Conservation (phyloP, 2,797 vertebrate species). For the Orientallactaga sibirica region DNA sequence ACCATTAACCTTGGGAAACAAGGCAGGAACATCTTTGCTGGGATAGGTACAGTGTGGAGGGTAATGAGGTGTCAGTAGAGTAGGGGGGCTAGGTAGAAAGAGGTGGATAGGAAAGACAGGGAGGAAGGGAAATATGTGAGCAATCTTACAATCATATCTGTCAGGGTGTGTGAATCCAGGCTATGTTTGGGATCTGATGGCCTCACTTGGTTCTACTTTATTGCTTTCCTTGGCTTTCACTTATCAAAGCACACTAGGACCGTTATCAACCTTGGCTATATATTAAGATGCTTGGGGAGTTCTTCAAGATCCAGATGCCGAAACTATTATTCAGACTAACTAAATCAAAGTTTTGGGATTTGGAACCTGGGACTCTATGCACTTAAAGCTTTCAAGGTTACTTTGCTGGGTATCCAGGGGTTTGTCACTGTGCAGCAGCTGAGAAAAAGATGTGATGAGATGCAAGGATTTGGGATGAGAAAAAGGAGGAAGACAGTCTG, state of each 20-base stretch:
- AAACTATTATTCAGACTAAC: neutral
- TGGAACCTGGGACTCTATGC: neutral
- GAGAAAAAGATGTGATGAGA: too few relatives aligned
- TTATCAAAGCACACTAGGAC: neutral
- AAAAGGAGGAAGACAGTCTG: neutral
- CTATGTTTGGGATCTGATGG: constrained; percentile 3
- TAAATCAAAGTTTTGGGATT: neutral
- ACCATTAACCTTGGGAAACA: neutral
- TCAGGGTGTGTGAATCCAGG: neutral
- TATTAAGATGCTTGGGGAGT: neutral
- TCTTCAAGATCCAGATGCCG: neutral
- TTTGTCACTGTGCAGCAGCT: too few relatives aligned
- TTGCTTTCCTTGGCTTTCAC: neutral
- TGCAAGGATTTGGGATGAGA: neutral
- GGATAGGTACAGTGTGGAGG: neutral
- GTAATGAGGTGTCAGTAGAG: too few relatives aligned
- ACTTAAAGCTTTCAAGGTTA: neutral
- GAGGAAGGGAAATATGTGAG: neutral
- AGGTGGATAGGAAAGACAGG: neutral
- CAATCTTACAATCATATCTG: neutral
- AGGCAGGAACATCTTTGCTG: neutral
- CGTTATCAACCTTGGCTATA: neutral
- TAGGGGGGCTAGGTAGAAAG: neutral
- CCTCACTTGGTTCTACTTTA: neutral
- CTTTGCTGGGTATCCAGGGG: neutral